Percentiles rank a stretch among this genome's conserved stretches.
These are phyloP conservation scores for Lobophora halterata DNA, from an alignment of 2,888 invertebrate genomes.

Conservation along the genomic window DNA sequence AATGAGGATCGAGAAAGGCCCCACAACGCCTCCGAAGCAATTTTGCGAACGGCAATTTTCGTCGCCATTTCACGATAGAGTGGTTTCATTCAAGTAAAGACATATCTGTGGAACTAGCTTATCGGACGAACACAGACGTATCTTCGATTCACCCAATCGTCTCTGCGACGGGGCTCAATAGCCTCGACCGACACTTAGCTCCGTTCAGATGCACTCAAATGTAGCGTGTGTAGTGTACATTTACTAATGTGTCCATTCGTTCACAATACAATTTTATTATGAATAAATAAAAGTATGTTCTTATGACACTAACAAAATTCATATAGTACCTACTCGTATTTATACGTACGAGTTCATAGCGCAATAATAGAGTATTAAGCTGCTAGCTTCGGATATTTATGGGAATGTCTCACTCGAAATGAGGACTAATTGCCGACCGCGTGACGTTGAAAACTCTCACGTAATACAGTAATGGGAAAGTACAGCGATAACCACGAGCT, in stretches of 20 bases:
- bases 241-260: too few species aligned
- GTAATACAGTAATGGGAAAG: constrained; percentile 58
- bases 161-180: constrained; percentile 28
- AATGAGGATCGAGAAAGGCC: constrained; percentile 45
- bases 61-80: constrained; percentile 61
- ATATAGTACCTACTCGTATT: too few species aligned
- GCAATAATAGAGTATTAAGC: too few species aligned
- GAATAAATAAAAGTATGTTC: too few species aligned
- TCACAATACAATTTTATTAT: background rate
- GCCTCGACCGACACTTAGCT: constrained; percentile 33
- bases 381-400: constrained; percentile 17
- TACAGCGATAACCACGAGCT: constrained; percentile 50
- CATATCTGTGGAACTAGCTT: constrained; percentile 54
- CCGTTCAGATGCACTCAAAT: constrained; percentile 8
- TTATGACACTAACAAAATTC: too few species aligned
- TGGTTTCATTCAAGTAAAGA: constrained; percentile 58
- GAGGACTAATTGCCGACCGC: constrained; percentile 28
- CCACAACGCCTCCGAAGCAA: constrained; percentile 50
- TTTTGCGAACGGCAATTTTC: constrained; percentile 61
- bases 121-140: constrained; percentile 49
- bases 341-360: too few species aligned
- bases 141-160: constrained; percentile 48
- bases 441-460: constrained; percentile 42
- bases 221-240: too few species aligned
- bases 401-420: constrained; percentile 25